phyloP scores from a whole-genome alignment of 2,113 vertebrate species.

The Nycticorax nycticorax region DNA sequence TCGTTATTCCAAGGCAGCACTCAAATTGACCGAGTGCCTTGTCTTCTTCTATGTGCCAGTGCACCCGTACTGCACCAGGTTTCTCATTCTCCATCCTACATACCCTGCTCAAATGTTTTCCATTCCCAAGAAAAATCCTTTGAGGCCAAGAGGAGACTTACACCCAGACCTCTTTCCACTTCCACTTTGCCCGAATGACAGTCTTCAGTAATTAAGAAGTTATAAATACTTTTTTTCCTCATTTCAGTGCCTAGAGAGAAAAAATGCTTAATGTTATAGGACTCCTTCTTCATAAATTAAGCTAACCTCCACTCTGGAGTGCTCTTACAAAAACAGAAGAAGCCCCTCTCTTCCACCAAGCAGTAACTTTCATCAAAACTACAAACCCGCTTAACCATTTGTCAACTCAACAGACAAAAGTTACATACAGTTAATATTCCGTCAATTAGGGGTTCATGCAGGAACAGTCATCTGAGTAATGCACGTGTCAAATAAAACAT shows the following conservation, averaged over 20 bases:
- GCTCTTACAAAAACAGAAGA: not conserved
- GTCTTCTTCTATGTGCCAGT: not conserved
- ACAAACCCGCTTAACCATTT: not conserved
- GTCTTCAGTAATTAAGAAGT: not conserved
- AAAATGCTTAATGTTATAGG: not conserved
- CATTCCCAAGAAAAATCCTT: not conserved
- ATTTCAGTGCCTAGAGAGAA: not conserved
- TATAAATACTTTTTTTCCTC: not conserved
- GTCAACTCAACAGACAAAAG: not conserved
- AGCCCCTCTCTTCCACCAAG: not conserved
- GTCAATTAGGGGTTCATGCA: not conserved
- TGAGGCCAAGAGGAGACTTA: not conserved
- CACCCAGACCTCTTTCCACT: not conserved
- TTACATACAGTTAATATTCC: not conserved
- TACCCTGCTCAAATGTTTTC: not conserved
- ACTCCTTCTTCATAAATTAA: not conserved
- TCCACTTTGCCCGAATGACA: not conserved
- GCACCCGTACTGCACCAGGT: rapidly evolving
- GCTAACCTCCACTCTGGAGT: not conserved
- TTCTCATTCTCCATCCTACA: not conserved
- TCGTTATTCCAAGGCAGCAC: rapidly evolving
- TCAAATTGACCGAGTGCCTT: not conserved
- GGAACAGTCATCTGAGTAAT: not conserved
- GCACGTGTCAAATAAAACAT: not conserved
- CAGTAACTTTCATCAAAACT: not conserved